These are phyloP conservation scores for Struthidea cinerea DNA, from an alignment of 2,113 vertebrate genomes.

Conservation along the genomic window DNA sequence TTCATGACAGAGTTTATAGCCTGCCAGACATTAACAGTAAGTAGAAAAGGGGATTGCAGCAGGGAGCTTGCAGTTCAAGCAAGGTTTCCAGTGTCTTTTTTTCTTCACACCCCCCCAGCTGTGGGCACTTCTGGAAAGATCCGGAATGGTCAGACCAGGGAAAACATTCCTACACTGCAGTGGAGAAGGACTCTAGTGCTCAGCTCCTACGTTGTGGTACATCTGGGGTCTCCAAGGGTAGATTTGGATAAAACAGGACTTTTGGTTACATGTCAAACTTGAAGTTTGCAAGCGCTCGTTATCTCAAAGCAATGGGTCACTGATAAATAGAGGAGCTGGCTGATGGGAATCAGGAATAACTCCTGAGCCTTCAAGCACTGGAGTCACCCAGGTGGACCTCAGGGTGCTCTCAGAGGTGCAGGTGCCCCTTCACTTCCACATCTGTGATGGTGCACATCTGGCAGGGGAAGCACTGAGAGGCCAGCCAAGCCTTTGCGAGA, in stretches of 20 bases:
- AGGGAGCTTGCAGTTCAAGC: neutral
- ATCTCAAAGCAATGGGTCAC: neutral
- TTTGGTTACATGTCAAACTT: neutral
- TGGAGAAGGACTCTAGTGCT: neutral
- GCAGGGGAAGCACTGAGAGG: neutral
- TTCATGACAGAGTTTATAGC: slow-evolving; percentile 36
- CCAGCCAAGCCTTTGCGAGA: neutral
- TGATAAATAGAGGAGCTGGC: neutral
- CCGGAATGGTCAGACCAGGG: neutral
- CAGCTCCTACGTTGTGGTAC: neutral
- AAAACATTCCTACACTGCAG: neutral
- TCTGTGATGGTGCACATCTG: neutral
- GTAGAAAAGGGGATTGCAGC: neutral
- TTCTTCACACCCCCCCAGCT: neutral
- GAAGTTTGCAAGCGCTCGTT: neutral
- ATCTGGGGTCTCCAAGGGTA: neutral
- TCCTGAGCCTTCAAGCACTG: neutral
- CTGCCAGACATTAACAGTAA: slow-evolving; percentile 55
- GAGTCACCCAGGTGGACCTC: neutral
- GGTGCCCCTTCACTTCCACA: neutral
- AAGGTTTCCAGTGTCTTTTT: neutral
- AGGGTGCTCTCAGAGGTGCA: neutral
- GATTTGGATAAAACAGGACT: neutral
- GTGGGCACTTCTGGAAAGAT: neutral
- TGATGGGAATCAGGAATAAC: neutral